Conservation (phyloP, 2,113 vertebrate species). For the Thermophis baileyi region DNA sequence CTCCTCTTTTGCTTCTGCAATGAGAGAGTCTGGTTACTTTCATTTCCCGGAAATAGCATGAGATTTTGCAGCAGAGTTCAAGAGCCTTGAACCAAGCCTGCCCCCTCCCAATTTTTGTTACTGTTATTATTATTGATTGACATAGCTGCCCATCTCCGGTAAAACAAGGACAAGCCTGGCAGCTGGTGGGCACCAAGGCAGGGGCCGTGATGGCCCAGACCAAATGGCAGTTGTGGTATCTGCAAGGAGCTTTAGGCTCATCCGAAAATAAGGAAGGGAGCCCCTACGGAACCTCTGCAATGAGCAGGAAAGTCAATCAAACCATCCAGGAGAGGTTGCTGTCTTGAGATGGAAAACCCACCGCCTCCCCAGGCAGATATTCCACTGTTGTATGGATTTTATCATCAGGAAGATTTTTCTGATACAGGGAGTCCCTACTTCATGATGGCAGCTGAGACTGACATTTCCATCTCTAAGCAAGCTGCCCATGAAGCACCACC, state of each 20-base stretch:
- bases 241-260: neutral
- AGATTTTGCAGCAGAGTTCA: neutral
- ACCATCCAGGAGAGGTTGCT: neutral
- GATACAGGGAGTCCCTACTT: neutral
- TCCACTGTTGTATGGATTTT: neutral
- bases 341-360: neutral
- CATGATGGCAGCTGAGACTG: neutral
- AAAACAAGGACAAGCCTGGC: neutral
- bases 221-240: neutral
- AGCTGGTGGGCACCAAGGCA: neutral
- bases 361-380: neutral
- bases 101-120: neutral
- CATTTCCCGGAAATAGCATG: neutral
- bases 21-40: neutral
- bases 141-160: neutral
- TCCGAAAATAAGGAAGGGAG: neutral
- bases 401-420: neutral
- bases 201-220: neutral
- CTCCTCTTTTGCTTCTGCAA: slow-evolving; percentile 59
- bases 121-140: neutral
- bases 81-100: neutral
- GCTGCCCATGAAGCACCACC: neutral
- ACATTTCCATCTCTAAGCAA: neutral
- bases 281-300: neutral
- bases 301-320: neutral